Conservation (phyloP, 2,797 vertebrate species). For the Hylomyscus alleni region DNA sequence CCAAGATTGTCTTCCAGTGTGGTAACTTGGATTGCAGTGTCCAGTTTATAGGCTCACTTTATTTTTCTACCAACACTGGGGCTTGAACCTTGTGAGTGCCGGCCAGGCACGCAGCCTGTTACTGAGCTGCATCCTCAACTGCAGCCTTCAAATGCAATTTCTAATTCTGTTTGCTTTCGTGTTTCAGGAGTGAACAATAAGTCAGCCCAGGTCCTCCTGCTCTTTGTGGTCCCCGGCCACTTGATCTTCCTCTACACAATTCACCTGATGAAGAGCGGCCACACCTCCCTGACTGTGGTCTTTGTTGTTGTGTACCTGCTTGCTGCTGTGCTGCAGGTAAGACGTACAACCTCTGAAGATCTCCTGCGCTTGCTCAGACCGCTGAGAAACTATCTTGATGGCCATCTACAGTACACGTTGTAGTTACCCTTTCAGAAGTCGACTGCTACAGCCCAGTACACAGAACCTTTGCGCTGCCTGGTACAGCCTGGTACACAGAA, state of each 20-base stretch:
- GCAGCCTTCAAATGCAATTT: background rate
- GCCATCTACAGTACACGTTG: background rate
- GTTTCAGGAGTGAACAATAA: constrained; percentile 95
- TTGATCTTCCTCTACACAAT: constrained; percentile 97
- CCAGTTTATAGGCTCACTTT: background rate
- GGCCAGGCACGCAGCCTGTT: no score
- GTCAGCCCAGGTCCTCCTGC: constrained; percentile 96
- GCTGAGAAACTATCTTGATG: background rate
- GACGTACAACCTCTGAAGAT: constrained; percentile 69
- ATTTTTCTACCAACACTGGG: background rate
- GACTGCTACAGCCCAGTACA: background rate
- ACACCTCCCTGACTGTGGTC: constrained; percentile 95
- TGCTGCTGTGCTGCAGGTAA: constrained; percentile 96
- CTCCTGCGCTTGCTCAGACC: background rate
- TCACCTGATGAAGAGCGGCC: constrained; percentile 97
- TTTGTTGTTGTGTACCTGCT: constrained; percentile 95
- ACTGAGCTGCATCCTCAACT: background rate
- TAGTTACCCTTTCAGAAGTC: background rate
- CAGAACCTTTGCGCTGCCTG: no score
- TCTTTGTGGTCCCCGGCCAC: constrained; percentile 95
- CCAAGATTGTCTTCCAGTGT: background rate
- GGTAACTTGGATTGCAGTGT: background rate
- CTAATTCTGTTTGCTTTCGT: constrained; percentile 44
- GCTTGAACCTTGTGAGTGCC: background rate
- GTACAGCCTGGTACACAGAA: no score